Evolutionary conservation across 2,888 invertebrate genomes (phyloP), one percentile per base, ranked within the genome.

Genomic region (Macrophya annulata): DNA sequence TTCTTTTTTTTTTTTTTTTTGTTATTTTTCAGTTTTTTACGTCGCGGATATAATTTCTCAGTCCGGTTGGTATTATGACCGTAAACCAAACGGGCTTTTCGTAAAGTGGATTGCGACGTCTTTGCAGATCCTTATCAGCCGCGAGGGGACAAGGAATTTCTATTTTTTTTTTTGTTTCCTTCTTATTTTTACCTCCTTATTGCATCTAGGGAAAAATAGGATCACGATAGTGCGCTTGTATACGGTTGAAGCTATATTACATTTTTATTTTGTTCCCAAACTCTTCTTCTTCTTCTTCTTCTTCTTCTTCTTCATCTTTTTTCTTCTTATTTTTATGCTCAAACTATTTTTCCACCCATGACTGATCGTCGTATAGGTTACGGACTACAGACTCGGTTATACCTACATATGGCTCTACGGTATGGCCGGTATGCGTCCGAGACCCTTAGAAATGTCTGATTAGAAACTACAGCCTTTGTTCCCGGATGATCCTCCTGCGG

Each of bases 401-500:
- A 15, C 68, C 25, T 48, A 40, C 6, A 31, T 65, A 37, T 8
- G 48, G 81, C 55, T 55, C 55, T 65, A 79, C 81, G 81, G 83
- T 83, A 83, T 83, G 68, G 25, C 72, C 15, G 72, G 72, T 9
- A 72, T 72, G 72, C 72, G 15, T 15, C n/a, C 83, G 45, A 68
- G 83, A 83, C 62, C 83, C 84, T 85, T 77, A 43, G 77, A 85
- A 85, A 85, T 77, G 77, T 77, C 62, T 77, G 84, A 85, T 85
- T 77, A 85, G 77, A 85, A 77, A 48, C 77, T 85, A 77, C 84
- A 77, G 84, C 65, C 84, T 85, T 85, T 85, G 77, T 85, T 65
- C 59, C 2, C 55, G 5, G 55, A 55, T 55, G 31, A 31, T 55
- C 40, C 77, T 9, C 4, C 5, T 55, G 37, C 31, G 62, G 81